phyloP scores from a whole-genome alignment of 2,797 vertebrate species.

The Macroramphosus scolopax region DNA sequence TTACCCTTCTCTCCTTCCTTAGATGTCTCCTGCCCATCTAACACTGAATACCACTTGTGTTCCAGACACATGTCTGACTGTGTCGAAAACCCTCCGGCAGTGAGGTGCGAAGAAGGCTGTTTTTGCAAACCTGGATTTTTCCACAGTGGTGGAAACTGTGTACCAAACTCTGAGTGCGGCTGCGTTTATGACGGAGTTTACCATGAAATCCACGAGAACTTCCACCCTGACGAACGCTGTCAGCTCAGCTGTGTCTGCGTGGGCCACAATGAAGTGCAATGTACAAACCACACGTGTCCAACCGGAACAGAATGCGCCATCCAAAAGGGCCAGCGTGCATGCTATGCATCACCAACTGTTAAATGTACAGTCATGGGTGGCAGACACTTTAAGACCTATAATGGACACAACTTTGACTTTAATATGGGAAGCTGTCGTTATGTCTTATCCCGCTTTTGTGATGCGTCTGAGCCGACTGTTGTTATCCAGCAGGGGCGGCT shows the following conservation, averaged over 20 bases:
- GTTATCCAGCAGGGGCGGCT: slow-evolving; percentile 47
- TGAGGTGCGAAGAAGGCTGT: slow-evolving; percentile 43
- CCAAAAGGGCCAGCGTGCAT: slow-evolving; percentile 59
- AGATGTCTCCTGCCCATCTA: slow-evolving; percentile 26
- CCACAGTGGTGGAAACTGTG: slow-evolving; percentile 25
- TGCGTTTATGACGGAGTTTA: slow-evolving; percentile 37
- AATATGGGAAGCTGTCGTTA: slow-evolving; percentile 43
- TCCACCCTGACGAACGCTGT: slow-evolving; percentile 42
- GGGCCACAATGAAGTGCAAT: slow-evolving; percentile 29
- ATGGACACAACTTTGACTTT: slow-evolving; percentile 48
- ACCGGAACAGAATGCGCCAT: slow-evolving; percentile 34
- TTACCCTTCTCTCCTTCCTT: neutral
- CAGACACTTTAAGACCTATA: slow-evolving; percentile 45
- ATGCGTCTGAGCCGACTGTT: slow-evolving; percentile 25
- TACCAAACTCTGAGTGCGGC: slow-evolving; percentile 28
- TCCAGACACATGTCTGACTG: slow-evolving; percentile 29
- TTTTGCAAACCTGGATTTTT: slow-evolving; percentile 34
- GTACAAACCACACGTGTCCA: slow-evolving; percentile 52
- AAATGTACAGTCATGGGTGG: slow-evolving; percentile 44
- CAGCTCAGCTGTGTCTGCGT: slow-evolving; percentile 18
- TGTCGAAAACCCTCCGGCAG: slow-evolving; percentile 6
- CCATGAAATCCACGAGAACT: slow-evolving; percentile 48
- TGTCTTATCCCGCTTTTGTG: slow-evolving; percentile 32
- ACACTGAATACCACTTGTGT: slow-evolving; percentile 42
- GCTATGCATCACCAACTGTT: slow-evolving; percentile 43